phyloP scores from a whole-genome alignment of 2,797 vertebrate genomes.

The Rhabdophis nuchalis region DNA sequence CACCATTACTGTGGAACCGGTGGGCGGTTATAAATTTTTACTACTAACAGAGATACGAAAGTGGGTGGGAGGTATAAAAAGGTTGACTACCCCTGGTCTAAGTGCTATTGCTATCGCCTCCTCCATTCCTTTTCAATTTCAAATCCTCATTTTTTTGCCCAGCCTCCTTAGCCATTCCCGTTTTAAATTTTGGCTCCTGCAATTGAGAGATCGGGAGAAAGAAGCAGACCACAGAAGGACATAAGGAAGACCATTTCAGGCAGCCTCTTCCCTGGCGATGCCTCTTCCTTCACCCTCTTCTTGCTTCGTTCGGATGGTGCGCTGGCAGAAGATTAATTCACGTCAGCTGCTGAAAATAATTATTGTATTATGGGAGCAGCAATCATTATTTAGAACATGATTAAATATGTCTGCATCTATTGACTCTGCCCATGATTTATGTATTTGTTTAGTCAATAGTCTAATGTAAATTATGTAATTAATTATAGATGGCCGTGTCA shows the following conservation, averaged over 20 bases:
- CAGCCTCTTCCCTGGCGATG: constrained; percentile 41
- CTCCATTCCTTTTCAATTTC: neutral
- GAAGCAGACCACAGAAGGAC: neutral
- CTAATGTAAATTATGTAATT: constrained; percentile 96
- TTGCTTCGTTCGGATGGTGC: constrained; percentile 71
- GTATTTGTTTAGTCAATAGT: constrained; percentile 99
- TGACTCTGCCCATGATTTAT: constrained; percentile 96
- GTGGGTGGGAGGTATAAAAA: no score
- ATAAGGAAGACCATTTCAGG: neutral
- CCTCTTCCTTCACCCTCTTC: constrained; percentile 55
- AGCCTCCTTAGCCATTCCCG: neutral
- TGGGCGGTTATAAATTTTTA: no score
- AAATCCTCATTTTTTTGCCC: neutral
- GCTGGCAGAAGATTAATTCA: constrained; percentile 91
- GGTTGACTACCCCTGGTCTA: no score
- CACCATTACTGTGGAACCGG: no score
- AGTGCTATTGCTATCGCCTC: neutral
- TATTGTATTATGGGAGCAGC: constrained; percentile 93
- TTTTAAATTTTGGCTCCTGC: neutral
- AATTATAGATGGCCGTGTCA: constrained; percentile 96
- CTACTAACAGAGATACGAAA: no score
- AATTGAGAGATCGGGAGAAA: neutral
- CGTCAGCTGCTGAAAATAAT: constrained; percentile 94
- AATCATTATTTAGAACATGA: constrained; percentile 98
- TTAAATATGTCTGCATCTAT: constrained; percentile 96